phyloP scores from a whole-genome alignment of 1,140 invertebrate genomes.

The Lerema accius region DNA sequence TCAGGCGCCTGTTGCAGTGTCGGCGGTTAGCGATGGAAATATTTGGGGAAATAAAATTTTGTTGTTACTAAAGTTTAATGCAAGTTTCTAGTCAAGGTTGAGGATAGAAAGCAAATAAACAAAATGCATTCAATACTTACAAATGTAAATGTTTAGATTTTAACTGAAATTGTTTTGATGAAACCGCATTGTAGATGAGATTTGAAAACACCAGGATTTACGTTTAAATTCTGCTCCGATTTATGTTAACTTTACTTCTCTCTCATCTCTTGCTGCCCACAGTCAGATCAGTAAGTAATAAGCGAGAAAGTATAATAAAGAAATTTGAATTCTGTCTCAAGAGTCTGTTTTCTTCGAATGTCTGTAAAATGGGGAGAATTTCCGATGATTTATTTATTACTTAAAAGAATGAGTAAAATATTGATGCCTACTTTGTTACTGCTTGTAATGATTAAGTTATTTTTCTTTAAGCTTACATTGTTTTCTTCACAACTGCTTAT shows the following conservation, averaged over 20 bases:
- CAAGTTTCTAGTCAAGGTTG: no score
- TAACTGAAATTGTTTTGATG: no score
- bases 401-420: conserved; percentile 12
- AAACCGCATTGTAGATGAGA: no score
- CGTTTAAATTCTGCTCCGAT: no score
- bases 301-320: conserved; percentile 30
- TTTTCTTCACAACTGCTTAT: no score
- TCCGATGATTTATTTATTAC: conserved; percentile 29
- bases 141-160: no score
- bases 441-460: neutral
- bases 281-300: conserved; percentile 13
- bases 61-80: no score
- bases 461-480: neutral
- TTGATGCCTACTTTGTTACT: neutral
- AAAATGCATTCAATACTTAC: no score
- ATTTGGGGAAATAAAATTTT: no score
- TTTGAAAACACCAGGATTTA: no score
- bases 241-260: neutral
- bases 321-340: conserved; percentile 31
- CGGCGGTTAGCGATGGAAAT: neutral
- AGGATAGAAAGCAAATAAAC: no score
- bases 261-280: neutral
- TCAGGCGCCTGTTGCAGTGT: neutral
- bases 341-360: conserved; percentile 24
- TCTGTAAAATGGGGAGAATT: conserved; percentile 24